Evolutionary conservation across 2,113 vertebrate species (phyloP).

Genomic region (Anthoscopus minutus): DNA sequence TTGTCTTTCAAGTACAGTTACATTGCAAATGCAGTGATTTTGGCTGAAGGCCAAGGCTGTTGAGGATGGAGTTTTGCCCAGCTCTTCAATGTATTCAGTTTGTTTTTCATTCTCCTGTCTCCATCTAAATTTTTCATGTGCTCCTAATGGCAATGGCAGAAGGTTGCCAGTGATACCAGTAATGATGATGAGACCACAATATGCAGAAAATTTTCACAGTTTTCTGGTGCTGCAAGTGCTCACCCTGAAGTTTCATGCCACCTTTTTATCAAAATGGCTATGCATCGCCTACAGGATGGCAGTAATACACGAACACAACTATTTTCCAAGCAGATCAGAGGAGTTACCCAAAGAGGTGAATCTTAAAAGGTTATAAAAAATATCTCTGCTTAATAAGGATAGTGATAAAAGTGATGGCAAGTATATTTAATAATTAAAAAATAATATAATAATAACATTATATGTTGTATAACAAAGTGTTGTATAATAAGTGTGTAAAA

Average conservation of each 20-base stretch:
- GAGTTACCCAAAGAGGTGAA: background rate
- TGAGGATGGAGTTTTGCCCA: background rate
- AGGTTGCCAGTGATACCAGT: background rate
- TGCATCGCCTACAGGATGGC: background rate
- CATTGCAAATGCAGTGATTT: background rate
- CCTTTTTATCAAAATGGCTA: background rate
- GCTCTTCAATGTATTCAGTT: background rate
- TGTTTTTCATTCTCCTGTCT: background rate
- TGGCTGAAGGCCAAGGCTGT: background rate
- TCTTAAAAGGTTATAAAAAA: background rate
- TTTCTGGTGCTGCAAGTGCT: background rate
- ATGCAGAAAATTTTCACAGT: background rate
- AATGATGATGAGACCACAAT: background rate
- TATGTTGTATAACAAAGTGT: no score
- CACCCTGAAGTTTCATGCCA: background rate
- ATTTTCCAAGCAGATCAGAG: background rate
- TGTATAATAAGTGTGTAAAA: background rate
- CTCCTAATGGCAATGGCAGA: background rate
- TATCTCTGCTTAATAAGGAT: background rate
- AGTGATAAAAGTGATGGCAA: background rate
- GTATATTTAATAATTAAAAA: background rate
- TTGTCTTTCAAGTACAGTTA: background rate
- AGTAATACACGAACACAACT: background rate
- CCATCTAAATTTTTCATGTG: rapidly evolving
- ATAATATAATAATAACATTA: background rate